Conservation (phyloP, 2,888 invertebrate species). For the Dendrolimus pini region DNA sequence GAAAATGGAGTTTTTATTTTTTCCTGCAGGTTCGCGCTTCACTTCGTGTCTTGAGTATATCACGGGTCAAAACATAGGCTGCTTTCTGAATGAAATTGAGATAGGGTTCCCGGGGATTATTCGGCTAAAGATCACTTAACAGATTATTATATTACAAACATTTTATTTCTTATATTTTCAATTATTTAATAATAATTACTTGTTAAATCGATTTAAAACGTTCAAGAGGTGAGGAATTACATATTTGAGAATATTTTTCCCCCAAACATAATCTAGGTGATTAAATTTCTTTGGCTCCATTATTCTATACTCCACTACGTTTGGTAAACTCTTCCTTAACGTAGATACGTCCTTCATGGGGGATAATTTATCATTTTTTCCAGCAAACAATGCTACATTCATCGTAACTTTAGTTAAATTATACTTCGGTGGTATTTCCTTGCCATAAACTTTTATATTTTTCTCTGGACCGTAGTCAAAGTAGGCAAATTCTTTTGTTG, state of each 20-base stretch:
- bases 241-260: constrained; percentile 22
- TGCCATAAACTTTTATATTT: constrained; percentile 2
- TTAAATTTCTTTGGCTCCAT: constrained; percentile 22
- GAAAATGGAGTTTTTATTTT: too few species aligned
- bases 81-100: too few species aligned
- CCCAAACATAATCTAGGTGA: constrained; percentile 29
- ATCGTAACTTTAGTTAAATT: constrained; percentile 23
- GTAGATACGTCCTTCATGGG: constrained; percentile 19
- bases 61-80: too few species aligned
- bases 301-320: constrained; percentile 21
- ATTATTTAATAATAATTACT: background rate
- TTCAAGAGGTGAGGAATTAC: constrained; percentile 17
- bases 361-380: constrained; percentile 70
- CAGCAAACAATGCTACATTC: constrained; percentile 48
- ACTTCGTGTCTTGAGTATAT: too few species aligned
- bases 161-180: too few species aligned
- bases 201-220: constrained; percentile 1
- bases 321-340: constrained; percentile 16
- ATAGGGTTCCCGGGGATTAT: too few species aligned
- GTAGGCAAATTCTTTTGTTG: background rate
- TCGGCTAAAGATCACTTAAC: too few species aligned
- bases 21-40: too few species aligned
- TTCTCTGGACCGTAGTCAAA: constrained; percentile 2
- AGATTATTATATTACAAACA: too few species aligned
- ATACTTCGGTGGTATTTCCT: constrained; percentile 21